phyloP scores from a whole-genome alignment of 2,113 vertebrate genomes.

The Brachypodius melanocephalos region DNA sequence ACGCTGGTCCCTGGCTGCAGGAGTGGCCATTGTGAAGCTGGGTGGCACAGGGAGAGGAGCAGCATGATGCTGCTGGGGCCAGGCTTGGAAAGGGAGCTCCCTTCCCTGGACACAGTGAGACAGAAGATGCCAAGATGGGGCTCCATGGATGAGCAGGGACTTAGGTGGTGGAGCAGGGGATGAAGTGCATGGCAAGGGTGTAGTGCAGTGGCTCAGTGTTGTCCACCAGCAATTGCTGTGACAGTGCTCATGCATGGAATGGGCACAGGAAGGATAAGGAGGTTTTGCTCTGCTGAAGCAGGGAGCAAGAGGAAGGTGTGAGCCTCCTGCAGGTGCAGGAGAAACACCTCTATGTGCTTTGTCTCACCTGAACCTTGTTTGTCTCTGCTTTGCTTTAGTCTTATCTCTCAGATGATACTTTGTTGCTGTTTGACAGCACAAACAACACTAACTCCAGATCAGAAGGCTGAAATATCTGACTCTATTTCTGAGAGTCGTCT shows the following conservation, averaged over 20 bases:
- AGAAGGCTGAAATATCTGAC: too few species aligned
- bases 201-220: rapidly evolving
- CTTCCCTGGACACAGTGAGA: rapidly evolving
- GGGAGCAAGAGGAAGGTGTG: background rate
- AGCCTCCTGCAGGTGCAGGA: background rate
- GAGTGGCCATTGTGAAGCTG: background rate
- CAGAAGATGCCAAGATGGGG: background rate
- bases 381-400: background rate
- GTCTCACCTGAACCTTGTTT: background rate
- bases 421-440: too few species aligned
- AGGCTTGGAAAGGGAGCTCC: background rate
- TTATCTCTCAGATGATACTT: background rate
- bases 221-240: background rate
- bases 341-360: background rate
- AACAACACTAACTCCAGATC: too few species aligned
- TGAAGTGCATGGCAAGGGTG: background rate
- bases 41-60: rapidly evolving
- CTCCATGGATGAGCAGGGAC: background rate
- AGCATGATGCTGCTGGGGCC: background rate
- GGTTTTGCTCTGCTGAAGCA: background rate
- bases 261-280: background rate
- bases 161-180: background rate
- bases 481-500: too few species aligned
- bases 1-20: rapidly evolving
- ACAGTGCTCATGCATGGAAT: background rate